These are phyloP conservation scores for Ornithorhynchus anatinus DNA, from an alignment of 2,113 vertebrate species.

Conservation along the genomic window DNA sequence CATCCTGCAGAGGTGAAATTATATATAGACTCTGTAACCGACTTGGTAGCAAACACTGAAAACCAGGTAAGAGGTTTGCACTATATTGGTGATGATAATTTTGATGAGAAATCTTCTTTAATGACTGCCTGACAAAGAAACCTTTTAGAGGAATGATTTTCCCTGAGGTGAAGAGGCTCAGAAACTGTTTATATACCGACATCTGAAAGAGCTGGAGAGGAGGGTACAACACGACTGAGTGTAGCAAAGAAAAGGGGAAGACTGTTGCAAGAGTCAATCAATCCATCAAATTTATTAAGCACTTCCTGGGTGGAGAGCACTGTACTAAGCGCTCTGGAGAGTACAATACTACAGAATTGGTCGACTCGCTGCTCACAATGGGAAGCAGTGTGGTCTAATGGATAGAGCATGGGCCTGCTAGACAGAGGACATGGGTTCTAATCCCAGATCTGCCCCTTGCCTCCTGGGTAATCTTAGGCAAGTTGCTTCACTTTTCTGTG, in stretches of 20 bases:
- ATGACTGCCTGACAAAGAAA: constrained; percentile 78
- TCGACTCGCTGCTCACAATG: no score
- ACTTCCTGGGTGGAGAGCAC: no score
- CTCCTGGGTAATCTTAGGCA: no score
- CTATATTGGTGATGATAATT: constrained; percentile 72
- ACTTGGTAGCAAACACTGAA: not conserved
- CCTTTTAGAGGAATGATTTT: constrained; percentile 66
- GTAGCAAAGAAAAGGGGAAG: constrained; percentile 47
- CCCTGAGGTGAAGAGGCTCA: constrained; percentile 67
- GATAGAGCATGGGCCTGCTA: no score
- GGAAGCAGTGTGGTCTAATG: no score
- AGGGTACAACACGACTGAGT: constrained; percentile 29
- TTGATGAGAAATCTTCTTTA: constrained; percentile 70
- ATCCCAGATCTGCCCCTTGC: no score
- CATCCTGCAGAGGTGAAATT: not conserved
- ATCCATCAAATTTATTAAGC: no score
- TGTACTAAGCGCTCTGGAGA: no score
- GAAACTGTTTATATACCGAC: constrained; percentile 64
- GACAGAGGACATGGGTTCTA: no score
- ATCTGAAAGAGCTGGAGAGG: constrained; percentile 58
- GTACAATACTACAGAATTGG: no score
- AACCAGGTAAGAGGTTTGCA: constrained; percentile 65
- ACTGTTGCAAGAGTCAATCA: constrained; percentile 26
- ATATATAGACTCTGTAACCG: not conserved
- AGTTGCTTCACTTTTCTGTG: no score